Base-by-base conservation (phyloP, 2,797 vertebrate species). In the Carcharodon carcharias region DNA sequence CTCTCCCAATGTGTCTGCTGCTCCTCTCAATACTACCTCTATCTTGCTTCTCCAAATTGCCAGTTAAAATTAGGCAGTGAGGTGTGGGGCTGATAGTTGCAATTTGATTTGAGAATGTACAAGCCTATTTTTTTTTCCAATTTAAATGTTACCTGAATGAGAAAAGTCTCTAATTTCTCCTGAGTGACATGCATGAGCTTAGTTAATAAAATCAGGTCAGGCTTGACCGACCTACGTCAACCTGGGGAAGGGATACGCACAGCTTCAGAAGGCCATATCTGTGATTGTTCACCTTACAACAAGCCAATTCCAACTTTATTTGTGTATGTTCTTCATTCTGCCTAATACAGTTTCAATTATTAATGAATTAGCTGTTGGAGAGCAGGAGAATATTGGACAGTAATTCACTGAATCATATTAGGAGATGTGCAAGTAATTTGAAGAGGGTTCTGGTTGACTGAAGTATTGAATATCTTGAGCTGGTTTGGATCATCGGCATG, bases 1-100 rank as follows among this genome's bases (percentile, higher is more conserved):
- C 31, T 35, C 71, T 8, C 71, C 18, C 18, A 16, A 67, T 67
- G 35, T 18, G 73, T 18, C n/a, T 82, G 77, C 12, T 82, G n/a
- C 77, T 82, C 77, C 73, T 18, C n/a, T 35, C 18, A 31, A 18
- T 67, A 7, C 56, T 21, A 6, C 16, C 31, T 94, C 18, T 26
- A 16, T 61, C 54, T 56, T n/a, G 28, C 18, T 94, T 96, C 92
- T 97, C 40, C 35, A 69, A 96, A 82, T 73, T 96, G 96, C 82
- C 96, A 89, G 96, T 87, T 96, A 96, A 3, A 21, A 85, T 92
- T 82, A 40, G 95, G 35, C 12, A n/a, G 73, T 31, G 35, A 77
- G 61, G 16, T 71, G n/a, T 77, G 11, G 5, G 35, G 73, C 31
- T 77, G n/a, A 28, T 5, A 23, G 21, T 69, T 69, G 26, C 6